These are phyloP conservation scores for Camponotus pennsylvanicus DNA, from an alignment of 1,140 invertebrate species.

Conservation along the genomic window DNA sequence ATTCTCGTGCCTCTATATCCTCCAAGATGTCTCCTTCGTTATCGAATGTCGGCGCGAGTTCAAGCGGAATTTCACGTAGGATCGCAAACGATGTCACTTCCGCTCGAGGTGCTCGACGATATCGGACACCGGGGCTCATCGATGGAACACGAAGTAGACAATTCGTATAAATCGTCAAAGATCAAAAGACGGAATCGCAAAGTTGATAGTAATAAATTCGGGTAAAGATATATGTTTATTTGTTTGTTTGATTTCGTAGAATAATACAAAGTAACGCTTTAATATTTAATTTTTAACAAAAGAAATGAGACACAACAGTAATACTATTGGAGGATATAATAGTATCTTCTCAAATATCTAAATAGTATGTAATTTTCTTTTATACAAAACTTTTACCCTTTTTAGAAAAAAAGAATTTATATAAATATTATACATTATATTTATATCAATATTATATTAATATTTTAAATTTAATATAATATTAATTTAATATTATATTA, in stretches of 20 bases:
- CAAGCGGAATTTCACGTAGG: constrained; percentile 70
- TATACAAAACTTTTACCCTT: background rate
- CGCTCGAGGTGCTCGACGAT: constrained; percentile 66
- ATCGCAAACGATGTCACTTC: constrained; percentile 70
- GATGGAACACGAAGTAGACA: constrained; percentile 36
- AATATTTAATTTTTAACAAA: background rate
- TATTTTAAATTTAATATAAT: background rate
- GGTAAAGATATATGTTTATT: background rate
- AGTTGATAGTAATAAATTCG: background rate
- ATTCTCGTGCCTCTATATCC: constrained; percentile 39
- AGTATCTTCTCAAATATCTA: background rate
- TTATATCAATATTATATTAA: no score
- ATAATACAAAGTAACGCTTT: background rate
- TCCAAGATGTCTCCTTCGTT: constrained; percentile 71
- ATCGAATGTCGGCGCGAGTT: constrained; percentile 75
- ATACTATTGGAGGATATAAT: background rate
- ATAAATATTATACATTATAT: no score
- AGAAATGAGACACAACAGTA: background rate
- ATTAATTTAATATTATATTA: background rate
- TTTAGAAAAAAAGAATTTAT: background rate
- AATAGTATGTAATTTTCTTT: background rate
- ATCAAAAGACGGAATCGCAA: background rate
- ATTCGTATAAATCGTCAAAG: constrained; percentile 33
- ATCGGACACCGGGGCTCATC: constrained; percentile 67
- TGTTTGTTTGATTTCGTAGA: constrained; percentile 3